Evolutionary conservation across 2,113 vertebrate species (phyloP).

Genomic region (Pterocles orientalis): DNA sequence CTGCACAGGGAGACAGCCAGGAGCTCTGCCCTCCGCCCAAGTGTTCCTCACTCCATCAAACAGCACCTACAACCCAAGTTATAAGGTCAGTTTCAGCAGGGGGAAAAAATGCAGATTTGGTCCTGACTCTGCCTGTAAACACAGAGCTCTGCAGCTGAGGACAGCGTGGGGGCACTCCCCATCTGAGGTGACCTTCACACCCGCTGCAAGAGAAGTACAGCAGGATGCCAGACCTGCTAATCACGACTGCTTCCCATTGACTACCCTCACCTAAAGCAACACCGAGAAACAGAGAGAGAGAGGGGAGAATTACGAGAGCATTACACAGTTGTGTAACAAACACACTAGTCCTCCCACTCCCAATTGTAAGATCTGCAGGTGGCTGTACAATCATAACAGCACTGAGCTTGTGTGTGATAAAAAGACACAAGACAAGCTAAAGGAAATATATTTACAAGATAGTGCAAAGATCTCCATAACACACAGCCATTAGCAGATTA

Average conservation of each 20-base stretch:
- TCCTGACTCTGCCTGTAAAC: not conserved
- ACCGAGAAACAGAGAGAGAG: not conserved
- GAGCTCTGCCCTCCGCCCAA: not conserved
- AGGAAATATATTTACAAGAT: constrained; percentile 56
- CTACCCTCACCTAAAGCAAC: not conserved
- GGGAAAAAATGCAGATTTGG: not conserved
- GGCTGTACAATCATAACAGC: constrained; percentile 7
- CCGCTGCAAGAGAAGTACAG: not conserved
- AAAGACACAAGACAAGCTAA: constrained; percentile 15
- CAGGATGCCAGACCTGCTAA: not conserved
- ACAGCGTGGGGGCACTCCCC: not conserved
- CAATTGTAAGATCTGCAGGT: constrained; percentile 7
- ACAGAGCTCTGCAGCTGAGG: not conserved
- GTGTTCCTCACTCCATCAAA: not conserved
- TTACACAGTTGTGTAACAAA: not conserved
- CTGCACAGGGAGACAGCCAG: not conserved
- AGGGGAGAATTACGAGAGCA: not conserved
- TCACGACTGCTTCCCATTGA: not conserved
- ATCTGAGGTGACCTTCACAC: not conserved
- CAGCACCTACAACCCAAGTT: not conserved
- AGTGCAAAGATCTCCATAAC: constrained; percentile 49
- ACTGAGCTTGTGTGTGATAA: not conserved
- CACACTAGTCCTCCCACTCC: not conserved
- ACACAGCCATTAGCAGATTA: constrained; percentile 61
- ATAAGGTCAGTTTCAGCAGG: not conserved